A percentile compares a stretch with the other conserved stretches of the same genome.
These are phyloP conservation scores for Carcina quercana DNA, from an alignment of 2,888 invertebrate genomes.

Conservation along the genomic window DNA sequence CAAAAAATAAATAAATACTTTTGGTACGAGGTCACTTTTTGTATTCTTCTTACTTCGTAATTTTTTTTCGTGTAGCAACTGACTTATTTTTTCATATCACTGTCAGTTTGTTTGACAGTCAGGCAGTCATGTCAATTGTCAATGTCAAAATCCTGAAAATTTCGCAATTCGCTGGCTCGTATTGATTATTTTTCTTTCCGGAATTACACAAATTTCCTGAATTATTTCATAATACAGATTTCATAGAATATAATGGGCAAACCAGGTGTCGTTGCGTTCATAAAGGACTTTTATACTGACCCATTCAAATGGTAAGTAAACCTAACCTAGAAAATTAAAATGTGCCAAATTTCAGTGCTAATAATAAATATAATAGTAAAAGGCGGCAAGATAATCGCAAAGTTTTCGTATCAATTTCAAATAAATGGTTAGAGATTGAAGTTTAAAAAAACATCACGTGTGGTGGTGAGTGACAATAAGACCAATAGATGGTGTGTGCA, in stretches of 20 bases:
- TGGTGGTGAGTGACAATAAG: too few relatives aligned
- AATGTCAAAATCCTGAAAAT: slow-evolving; percentile 5
- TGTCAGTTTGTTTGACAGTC: not conserved
- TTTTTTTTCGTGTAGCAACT: too few relatives aligned
- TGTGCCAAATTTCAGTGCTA: too few relatives aligned
- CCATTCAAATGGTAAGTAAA: slow-evolving; percentile 84
- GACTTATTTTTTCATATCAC: too few relatives aligned
- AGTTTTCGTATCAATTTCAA: too few relatives aligned
- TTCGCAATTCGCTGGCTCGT: slow-evolving; percentile 3
- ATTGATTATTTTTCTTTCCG: slow-evolving; percentile 23
- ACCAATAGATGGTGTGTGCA: too few relatives aligned
- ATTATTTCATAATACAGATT: slow-evolving; percentile 11
- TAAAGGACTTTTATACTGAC: slow-evolving; percentile 81
- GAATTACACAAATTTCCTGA: slow-evolving; percentile 10
- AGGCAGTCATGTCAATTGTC: not conserved
- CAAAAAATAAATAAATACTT: slow-evolving; percentile 34
- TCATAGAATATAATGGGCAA: slow-evolving; percentile 71
- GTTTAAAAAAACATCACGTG: too few relatives aligned
- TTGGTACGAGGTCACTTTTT: not conserved
- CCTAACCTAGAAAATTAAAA: slow-evolving; percentile 35
- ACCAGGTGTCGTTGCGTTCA: slow-evolving; percentile 67
- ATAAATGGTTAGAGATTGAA: too few relatives aligned
- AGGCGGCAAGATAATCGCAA: too few relatives aligned
- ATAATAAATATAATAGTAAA: too few relatives aligned
- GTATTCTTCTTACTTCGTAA: slow-evolving; percentile 11